phyloP scores from a whole-genome alignment of 2,888 invertebrate species.

The Lepidocyrtinus sp. region DNA sequence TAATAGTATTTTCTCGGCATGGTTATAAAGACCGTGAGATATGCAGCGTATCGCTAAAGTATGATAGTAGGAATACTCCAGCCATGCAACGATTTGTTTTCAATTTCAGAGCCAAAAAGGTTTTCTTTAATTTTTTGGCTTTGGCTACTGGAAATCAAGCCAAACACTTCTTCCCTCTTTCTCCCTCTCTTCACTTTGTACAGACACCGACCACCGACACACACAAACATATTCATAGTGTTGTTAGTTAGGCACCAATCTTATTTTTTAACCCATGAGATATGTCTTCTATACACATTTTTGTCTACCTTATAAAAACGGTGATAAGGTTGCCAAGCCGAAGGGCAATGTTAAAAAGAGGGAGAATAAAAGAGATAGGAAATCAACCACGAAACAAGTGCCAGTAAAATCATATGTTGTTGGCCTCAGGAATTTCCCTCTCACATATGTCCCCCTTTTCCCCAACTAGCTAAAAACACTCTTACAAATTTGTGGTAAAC shows the following conservation, averaged over 20 bases:
- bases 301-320: conserved; percentile 57
- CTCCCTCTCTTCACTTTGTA: conserved; percentile 30
- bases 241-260: conserved; percentile 20
- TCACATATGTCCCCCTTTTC: conserved; percentile 57
- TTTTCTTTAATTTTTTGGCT: conserved; percentile 63
- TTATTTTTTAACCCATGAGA: conserved; percentile 39
- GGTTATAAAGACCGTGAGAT: conserved; percentile 41
- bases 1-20: conserved; percentile 36
- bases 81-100: conserved; percentile 65
- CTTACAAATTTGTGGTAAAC: conserved; percentile 59
- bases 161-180: conserved; percentile 61
- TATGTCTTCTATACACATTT: conserved; percentile 40
- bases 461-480: conserved; percentile 48
- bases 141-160: conserved; percentile 63
- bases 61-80: conserved; percentile 44
- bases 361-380: conserved; percentile 60
- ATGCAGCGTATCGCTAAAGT: conserved; percentile 42
- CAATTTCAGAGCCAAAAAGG: conserved; percentile 65
- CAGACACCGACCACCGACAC: conserved; percentile 51
- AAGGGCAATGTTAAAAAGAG: conserved; percentile 62
- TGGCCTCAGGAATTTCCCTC: conserved; percentile 56
- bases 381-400: conserved; percentile 64
- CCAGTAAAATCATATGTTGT: conserved; percentile 64
- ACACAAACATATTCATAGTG: conserved; percentile 29
- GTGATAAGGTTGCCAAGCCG: conserved; percentile 64